Base-by-base conservation (phyloP, 2,888 invertebrate species). In the Hydrotaea cyrtoneurina region DNA sequence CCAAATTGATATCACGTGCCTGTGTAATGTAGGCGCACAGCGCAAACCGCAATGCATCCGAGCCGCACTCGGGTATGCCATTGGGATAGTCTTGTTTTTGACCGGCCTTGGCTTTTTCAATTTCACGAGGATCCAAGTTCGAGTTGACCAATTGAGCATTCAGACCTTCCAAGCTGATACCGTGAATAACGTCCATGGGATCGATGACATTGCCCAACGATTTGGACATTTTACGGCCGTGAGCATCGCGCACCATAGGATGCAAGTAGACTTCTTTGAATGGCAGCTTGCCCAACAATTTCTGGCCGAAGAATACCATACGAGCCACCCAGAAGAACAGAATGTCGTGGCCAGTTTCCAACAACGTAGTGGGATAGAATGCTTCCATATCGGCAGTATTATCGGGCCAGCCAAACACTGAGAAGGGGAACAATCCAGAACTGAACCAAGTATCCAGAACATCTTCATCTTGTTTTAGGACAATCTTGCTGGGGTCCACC, bases 391-490 rank as follows among this genome's bases (percentile, higher is more conserved):
- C 95, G 0, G 93, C 93, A 10, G 94, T 96, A 83, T 96, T 91
- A 83, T 98, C 96, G 0, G 99, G 99, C 99, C 99, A 99, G 11
- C 98, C 99, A 91, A 99, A 97, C 55, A 98, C 95, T 0, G 99
- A 96, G 93, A 99, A 99, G 0, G 99, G 98, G 92, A 99, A 98
- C 57, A 99, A 94, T 0, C 96, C 99, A 0, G 99, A 97, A 0
- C 99, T 99, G 93, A 99, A 99, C 99, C 99, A 99, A 0, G 99
- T 99, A 91, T 99, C 99, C 84, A 99, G 93, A 0, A 99, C 99
- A 93, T 99, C 99, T 59, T 97, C 97, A 91, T 99, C 99, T 91
- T 97, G 95, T 72, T 93, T 91, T 11, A 97, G 92, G 26, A 91
- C 91, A 82, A 96, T 93, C 87, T 94, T 93, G 55, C 95, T 93